Evolutionary conservation across 1,140 invertebrate genomes (phyloP).

Genomic region (Delia radicum): DNA sequence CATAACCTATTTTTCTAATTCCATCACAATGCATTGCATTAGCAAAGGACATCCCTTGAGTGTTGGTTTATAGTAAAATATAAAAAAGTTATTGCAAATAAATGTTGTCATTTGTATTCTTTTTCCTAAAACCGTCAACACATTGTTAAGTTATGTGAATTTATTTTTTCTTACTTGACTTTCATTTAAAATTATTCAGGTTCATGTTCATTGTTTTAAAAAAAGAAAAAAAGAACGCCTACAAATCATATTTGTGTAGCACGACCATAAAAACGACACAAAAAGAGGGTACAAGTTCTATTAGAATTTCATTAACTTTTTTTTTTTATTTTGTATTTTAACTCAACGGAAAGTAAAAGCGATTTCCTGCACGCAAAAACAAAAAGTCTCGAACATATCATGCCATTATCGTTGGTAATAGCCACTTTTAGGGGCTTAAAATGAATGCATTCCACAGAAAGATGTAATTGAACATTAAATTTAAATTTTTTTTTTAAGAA

Average conservation of each 20-base stretch:
- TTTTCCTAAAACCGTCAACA: neutral
- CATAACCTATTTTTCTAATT: too few species aligned
- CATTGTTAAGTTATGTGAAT: neutral
- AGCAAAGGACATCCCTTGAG: too few species aligned
- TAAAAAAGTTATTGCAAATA: neutral
- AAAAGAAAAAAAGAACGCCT: neutral
- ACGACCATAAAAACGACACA: neutral
- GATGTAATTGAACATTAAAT: too few species aligned
- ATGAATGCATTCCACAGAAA: too few species aligned
- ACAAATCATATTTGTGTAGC: constrained; percentile 12
- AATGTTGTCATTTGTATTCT: neutral
- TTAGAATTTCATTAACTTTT: neutral
- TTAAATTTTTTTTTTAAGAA: too few species aligned
- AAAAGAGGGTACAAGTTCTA: neutral
- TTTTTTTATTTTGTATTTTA: neutral
- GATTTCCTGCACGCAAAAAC: constrained; percentile 16
- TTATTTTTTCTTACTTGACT: neutral
- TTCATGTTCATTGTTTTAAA: constrained; percentile 20
- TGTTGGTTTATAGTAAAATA: too few species aligned
- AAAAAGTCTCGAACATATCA: neutral
- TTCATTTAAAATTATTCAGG: constrained; percentile 12
- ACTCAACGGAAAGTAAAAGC: constrained; percentile 10
- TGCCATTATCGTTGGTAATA: too few species aligned
- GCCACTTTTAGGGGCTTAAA: too few species aligned
- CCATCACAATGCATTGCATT: too few species aligned